Conservation (phyloP, 2,113 vertebrate species). For the Zootoca vivipara region DNA sequence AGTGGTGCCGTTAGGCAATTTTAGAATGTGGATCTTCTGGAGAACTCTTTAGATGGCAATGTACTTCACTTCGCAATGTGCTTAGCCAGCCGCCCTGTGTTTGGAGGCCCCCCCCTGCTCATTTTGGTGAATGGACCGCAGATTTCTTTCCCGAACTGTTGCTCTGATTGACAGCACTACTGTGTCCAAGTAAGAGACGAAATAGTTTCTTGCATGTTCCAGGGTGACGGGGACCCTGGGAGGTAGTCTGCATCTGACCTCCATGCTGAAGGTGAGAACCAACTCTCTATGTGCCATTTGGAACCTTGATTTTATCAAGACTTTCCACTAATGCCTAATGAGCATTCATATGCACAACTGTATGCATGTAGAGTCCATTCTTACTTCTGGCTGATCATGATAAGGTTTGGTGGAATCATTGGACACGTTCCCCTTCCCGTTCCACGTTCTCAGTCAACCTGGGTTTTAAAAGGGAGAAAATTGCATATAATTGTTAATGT, state of each 20-base stretch:
- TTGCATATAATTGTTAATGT: constrained; percentile 5
- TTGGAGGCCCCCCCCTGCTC: too few species aligned
- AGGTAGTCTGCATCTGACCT: not conserved
- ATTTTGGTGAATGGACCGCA: too few species aligned
- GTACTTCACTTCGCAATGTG: too few species aligned
- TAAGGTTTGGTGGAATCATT: not conserved
- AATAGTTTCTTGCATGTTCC: not conserved
- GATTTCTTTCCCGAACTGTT: not conserved
- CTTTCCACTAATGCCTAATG: not conserved
- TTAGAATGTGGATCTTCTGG: too few species aligned
- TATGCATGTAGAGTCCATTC: not conserved
- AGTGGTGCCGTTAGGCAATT: too few species aligned
- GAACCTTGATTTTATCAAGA: not conserved
- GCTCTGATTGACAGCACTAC: not conserved
- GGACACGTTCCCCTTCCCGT: not conserved
- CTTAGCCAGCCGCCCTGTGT: too few species aligned
- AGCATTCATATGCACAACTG: not conserved
- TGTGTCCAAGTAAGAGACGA: not conserved
- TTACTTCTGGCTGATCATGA: not conserved
- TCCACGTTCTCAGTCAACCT: not conserved
- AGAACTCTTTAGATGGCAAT: too few species aligned
- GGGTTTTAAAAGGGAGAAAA: not conserved
- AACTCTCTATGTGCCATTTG: not conserved
- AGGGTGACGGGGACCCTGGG: not conserved
- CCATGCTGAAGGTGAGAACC: not conserved